phyloP scores from a whole-genome alignment of 2,888 invertebrate genomes.

The Dynastes grantii region DNA sequence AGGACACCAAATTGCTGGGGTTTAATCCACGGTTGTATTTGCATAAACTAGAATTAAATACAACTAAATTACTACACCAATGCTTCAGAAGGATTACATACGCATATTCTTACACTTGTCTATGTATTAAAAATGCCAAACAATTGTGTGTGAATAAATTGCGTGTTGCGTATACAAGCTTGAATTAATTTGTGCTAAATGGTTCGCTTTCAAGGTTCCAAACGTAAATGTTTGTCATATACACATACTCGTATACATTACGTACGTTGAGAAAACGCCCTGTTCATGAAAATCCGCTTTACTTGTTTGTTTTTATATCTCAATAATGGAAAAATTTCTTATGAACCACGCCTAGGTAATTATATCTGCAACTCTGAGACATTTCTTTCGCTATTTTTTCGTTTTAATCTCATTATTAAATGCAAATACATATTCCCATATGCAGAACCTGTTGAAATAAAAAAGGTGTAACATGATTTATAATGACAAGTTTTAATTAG shows the following conservation, averaged over 20 bases:
- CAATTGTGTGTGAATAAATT: background rate
- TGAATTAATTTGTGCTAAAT: background rate
- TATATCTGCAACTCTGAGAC: background rate
- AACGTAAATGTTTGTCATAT: constrained; percentile 2
- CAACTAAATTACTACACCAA: too few relatives aligned
- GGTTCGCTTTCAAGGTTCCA: constrained; percentile 1
- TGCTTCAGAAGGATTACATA: too few relatives aligned
- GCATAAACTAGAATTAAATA: too few relatives aligned
- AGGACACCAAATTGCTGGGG: too few relatives aligned
- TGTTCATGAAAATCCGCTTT: constrained; percentile 18
- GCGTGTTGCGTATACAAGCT: background rate
- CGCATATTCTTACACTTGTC: too few relatives aligned
- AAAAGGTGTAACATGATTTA: background rate
- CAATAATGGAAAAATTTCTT: background rate
- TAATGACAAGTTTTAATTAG: background rate
- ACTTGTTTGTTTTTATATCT: background rate
- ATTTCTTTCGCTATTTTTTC: background rate
- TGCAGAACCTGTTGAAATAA: constrained; percentile 3
- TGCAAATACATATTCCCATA: background rate
- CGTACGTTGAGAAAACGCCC: background rate
- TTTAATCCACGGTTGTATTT: too few relatives aligned
- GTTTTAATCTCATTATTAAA: background rate
- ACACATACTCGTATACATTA: background rate
- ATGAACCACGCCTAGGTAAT: constrained; percentile 2
- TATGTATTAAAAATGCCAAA: too few relatives aligned